A percentile compares a stretch with the other conserved stretches of the same genome.
phyloP scores from a whole-genome alignment of 2,888 invertebrate genomes.

The Acanthococcus lagerstroemiae region DNA sequence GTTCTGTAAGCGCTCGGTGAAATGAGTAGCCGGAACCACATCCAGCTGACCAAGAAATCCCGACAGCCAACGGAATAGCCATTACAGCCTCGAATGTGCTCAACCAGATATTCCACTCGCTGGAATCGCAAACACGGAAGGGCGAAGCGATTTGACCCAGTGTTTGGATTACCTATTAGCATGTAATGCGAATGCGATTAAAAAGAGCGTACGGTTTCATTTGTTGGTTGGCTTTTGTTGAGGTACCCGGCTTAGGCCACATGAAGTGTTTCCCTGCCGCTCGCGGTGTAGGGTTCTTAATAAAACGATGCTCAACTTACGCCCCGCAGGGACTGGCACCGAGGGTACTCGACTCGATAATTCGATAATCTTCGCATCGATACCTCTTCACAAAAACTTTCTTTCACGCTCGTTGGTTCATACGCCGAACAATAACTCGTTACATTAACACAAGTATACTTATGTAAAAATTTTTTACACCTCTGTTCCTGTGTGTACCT shows the following conservation, averaged over 20 bases:
- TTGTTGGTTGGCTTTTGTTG: background rate
- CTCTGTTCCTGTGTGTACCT: too few relatives aligned
- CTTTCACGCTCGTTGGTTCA: background rate
- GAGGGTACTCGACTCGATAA: conserved; percentile 30
- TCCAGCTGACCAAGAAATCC: too few relatives aligned
- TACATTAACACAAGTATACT: too few relatives aligned
- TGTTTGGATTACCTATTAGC: too few relatives aligned
- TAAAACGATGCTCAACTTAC: conserved; percentile 29
- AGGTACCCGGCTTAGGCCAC: background rate
- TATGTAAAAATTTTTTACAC: too few relatives aligned
- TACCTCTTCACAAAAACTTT: conserved; percentile 31
- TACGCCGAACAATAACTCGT: background rate
- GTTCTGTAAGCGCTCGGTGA: too few relatives aligned
- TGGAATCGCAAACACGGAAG: too few relatives aligned
- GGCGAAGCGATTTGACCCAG: too few relatives aligned
- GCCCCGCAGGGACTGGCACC: conserved; percentile 23
- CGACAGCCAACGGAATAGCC: too few relatives aligned
- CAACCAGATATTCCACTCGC: too few relatives aligned
- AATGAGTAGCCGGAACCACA: too few relatives aligned
- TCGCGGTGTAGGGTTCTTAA: conserved; percentile 15
- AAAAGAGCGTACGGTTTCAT: background rate
- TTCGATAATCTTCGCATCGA: conserved; percentile 32
- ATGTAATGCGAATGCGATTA: background rate
- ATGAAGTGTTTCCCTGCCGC: background rate
- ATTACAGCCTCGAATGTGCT: too few relatives aligned